Evolutionary conservation across 2,888 invertebrate genomes (phyloP).

Genomic region (Dione vanillae): DNA sequence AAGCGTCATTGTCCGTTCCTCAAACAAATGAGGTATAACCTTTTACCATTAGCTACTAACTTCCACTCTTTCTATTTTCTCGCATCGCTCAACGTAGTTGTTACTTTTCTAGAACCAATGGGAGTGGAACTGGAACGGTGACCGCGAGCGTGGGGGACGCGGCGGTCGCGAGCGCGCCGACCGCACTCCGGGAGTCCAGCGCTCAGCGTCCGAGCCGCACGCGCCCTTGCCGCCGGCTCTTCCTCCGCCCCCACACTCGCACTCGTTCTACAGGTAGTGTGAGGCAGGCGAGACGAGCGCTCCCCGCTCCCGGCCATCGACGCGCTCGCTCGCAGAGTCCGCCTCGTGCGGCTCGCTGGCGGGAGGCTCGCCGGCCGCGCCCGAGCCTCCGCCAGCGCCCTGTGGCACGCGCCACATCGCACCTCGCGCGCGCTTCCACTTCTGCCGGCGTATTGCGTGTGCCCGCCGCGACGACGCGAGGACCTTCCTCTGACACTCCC

Average conservation of each 20-base stretch:
- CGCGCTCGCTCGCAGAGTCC: constrained; percentile 81
- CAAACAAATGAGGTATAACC: constrained; percentile 60
- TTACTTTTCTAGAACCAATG: constrained; percentile 57
- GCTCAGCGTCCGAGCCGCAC: constrained; percentile 86
- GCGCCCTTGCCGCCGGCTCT: constrained; percentile 80
- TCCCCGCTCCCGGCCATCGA: constrained; percentile 71
- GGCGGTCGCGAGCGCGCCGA: constrained; percentile 60
- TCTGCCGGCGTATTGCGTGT: constrained; percentile 74
- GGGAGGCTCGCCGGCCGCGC: constrained; percentile 53
- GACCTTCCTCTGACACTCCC: constrained; percentile 72
- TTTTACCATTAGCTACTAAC: not conserved
- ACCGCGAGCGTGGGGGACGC: constrained; percentile 55
- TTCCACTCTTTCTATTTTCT: not conserved
- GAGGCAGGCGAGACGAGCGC: constrained; percentile 82
- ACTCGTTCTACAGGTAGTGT: constrained; percentile 82
- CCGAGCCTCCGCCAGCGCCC: constrained; percentile 51
- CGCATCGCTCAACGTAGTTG: not conserved
- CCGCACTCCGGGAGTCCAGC: constrained; percentile 82
- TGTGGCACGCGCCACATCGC: constrained; percentile 55
- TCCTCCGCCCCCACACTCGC: constrained; percentile 82
- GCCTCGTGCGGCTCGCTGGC: constrained; percentile 76
- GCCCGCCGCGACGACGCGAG: constrained; percentile 69
- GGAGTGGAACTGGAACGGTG: constrained; percentile 78
- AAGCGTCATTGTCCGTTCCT: constrained; percentile 75
- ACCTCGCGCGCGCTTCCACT: constrained; percentile 72